These are phyloP conservation scores for Elmis aenea DNA, from an alignment of 2,888 invertebrate genomes.

Conservation along the genomic window DNA sequence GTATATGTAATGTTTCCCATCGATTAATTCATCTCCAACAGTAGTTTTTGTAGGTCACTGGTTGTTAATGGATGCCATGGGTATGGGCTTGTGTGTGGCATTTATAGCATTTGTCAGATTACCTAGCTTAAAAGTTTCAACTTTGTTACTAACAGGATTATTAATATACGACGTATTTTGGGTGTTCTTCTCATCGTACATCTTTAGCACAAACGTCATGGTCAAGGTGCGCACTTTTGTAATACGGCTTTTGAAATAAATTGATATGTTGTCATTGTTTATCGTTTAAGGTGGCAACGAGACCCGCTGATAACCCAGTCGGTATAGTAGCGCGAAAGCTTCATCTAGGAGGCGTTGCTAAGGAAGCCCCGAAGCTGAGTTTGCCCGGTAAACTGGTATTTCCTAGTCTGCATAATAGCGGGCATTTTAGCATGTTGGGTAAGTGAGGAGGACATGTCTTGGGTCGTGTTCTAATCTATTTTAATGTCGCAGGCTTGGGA, in stretches of 20 bases:
- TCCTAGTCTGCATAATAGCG: constrained; percentile 93
- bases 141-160: constrained; percentile 86
- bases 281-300: constrained; percentile 60
- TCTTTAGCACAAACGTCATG: constrained; percentile 98
- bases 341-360: constrained; percentile 83
- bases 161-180: constrained; percentile 97
- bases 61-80: constrained; percentile 98
- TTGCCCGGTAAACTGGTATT: constrained; percentile 96
- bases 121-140: constrained; percentile 94
- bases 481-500: constrained; percentile 56
- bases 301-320: constrained; percentile 88
- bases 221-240: constrained; percentile 67
- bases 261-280: constrained; percentile 1
- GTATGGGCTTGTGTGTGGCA: constrained; percentile 96
- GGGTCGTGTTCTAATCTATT: constrained; percentile 2
- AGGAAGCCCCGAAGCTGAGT: constrained; percentile 91
- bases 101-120: constrained; percentile 95
- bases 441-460: not conserved
- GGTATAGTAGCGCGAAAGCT: constrained; percentile 90
- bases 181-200: constrained; percentile 98
- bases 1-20: constrained; percentile 27
- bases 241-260: not conserved
- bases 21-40: not conserved
- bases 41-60: constrained; percentile 64
- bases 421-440: constrained; percentile 94